These are phyloP conservation scores for Microcebus jonahi DNA, from an alignment of 2,113 vertebrate species.

Conservation along the genomic window DNA sequence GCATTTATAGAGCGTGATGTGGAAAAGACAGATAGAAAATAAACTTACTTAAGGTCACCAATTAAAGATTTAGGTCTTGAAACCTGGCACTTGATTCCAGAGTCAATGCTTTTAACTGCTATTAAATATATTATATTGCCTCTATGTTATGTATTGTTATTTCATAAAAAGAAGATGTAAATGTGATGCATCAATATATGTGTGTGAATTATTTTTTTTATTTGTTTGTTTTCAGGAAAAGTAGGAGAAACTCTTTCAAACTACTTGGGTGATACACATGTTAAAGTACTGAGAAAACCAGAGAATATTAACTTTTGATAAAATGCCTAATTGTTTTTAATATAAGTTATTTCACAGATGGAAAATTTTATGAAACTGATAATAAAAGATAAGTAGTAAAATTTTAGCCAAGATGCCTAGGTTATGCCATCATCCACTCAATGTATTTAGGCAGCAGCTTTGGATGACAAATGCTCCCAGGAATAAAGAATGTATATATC, in stretches of 20 bases:
- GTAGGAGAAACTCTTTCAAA: not conserved
- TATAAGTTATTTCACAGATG: constrained; percentile 48
- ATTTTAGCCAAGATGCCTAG: not conserved
- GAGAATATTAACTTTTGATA: constrained; percentile 27
- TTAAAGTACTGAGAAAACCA: not conserved
- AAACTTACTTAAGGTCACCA: not conserved
- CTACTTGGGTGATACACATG: not conserved
- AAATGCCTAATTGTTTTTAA: not conserved
- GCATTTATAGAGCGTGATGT: not conserved
- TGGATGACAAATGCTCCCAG: not conserved
- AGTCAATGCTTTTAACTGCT: not conserved
- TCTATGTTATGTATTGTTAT: not conserved
- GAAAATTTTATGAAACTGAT: constrained; percentile 48
- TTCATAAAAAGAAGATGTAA: not conserved
- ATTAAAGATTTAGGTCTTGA: not conserved
- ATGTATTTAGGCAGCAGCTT: not conserved
- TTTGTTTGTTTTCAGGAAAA: constrained; percentile 49
- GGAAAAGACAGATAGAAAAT: constrained; percentile 33
- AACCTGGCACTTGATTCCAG: not conserved
- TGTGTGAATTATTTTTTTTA: not conserved
- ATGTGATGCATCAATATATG: not conserved
- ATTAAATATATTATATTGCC: not conserved
- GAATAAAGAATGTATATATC: not conserved
- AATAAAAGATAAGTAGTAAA: constrained; percentile 39
- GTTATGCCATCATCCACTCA: not conserved